Percentiles rank a stretch among this genome's conserved stretches.
These are phyloP conservation scores for Tetanocera ferruginea DNA, from an alignment of 2,888 invertebrate species.

Conservation along the genomic window DNA sequence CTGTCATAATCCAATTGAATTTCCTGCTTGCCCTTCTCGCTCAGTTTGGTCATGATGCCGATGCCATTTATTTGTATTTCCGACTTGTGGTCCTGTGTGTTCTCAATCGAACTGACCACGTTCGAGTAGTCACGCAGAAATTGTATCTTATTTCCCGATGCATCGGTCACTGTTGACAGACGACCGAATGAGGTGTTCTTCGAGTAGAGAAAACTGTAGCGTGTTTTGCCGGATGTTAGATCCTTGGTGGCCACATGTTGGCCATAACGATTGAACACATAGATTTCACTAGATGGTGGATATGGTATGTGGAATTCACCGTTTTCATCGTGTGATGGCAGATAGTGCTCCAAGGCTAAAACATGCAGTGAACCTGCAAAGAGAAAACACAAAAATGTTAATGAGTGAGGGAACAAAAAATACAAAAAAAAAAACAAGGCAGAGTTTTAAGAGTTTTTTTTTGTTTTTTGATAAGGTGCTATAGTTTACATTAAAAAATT, in stretches of 20 bases:
- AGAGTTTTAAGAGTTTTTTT: too few species aligned
- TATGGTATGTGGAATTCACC: slow-evolving; percentile 95
- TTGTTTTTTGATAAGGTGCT: too few species aligned
- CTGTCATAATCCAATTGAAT: slow-evolving; percentile 93
- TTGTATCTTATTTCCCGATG: slow-evolving; percentile 92
- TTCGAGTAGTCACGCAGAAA: slow-evolving; percentile 93
- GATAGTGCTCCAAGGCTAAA: slow-evolving; percentile 86
- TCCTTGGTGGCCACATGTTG: slow-evolving; percentile 97
- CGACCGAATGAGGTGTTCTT: slow-evolving; percentile 97
- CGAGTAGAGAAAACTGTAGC: slow-evolving; percentile 96
- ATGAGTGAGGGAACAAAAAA: slow-evolving; percentile 40
- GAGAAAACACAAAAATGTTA: slow-evolving; percentile 42
- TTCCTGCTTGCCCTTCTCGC: slow-evolving; percentile 90
- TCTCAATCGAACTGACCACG: slow-evolving; percentile 93
- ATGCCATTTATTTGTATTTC: slow-evolving; percentile 93
- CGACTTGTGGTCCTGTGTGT: slow-evolving; percentile 93
- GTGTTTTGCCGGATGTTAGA: slow-evolving; percentile 92
- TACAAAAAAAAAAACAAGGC: not conserved
- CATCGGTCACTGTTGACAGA: slow-evolving; percentile 92
- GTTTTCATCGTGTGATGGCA: slow-evolving; percentile 88
- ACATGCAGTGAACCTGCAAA: slow-evolving; percentile 82
- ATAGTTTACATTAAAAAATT: too few species aligned
- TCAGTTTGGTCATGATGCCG: slow-evolving; percentile 88
- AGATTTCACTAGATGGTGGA: slow-evolving; percentile 93
- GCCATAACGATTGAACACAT: slow-evolving; percentile 94